A percentile compares a stretch with the other conserved stretches of the same genome.
Evolutionary conservation across 2,797 vertebrate genomes (phyloP).

Genomic region (Chelmon rostratus): DNA sequence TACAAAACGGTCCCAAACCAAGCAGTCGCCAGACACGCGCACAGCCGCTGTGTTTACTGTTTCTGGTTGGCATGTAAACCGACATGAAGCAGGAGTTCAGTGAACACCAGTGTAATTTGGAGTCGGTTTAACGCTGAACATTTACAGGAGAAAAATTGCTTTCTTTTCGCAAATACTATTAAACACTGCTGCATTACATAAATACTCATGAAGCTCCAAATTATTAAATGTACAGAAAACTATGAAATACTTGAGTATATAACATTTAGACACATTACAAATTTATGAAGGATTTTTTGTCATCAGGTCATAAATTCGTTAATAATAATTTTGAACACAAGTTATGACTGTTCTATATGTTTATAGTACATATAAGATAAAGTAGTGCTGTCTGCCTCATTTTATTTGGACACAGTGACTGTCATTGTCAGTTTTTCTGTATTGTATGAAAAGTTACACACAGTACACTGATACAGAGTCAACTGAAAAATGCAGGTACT

Average conservation of each 20-base stretch:
- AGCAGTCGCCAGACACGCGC: not conserved
- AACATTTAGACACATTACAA: not conserved
- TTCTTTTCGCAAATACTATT: not conserved
- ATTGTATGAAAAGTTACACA: constrained; percentile 1
- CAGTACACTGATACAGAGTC: not conserved
- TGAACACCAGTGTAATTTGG: not conserved
- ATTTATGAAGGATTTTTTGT: not conserved
- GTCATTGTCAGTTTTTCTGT: not conserved
- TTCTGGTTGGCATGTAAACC: not conserved
- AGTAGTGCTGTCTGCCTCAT: not conserved
- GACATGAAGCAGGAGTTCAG: not conserved
- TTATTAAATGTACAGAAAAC: not conserved
- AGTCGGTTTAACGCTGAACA: not conserved
- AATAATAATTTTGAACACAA: not conserved
- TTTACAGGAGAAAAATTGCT: not conserved
- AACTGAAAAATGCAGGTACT: not conserved
- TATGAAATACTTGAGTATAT: not conserved
- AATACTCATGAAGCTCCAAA: not conserved
- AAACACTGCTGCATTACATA: not conserved
- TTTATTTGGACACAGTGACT: not conserved
- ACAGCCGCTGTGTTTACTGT: not conserved
- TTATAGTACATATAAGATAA: too few relatives aligned
- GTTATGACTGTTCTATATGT: not conserved
- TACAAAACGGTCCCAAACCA: not conserved
- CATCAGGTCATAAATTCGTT: not conserved